Base-by-base conservation (phyloP, 1,140 invertebrate genomes). In the Bombus sylvicola region DNA sequence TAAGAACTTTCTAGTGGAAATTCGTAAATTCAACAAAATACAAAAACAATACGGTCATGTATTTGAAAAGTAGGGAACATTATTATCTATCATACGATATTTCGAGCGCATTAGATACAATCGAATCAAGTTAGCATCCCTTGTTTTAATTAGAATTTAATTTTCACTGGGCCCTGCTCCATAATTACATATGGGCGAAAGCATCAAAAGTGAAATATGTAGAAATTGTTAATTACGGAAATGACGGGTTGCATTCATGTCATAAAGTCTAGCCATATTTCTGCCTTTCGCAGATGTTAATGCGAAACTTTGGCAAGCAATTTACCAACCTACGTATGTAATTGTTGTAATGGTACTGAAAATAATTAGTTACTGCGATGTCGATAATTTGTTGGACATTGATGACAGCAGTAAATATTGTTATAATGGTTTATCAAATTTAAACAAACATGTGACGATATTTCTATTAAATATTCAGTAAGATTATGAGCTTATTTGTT, bases 211-310 rank as follows among this genome's bases (percentile, higher is more conserved):
- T 37, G 47, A 53, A 53, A 31, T 15, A n/a, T 12, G n/a, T 34
- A 57, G 28, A 57, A 76, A 57, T 76, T 53, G 31, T 76, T 76
- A 76, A 76, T 76, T 53, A 10, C n/a, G 31, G 8, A 53, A 47
- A 75, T 28, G 72, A 28, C 28, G 31, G 25, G 31, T 57, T 53
- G 37, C 47, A 59, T 76, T 76, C 13, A 37, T 59, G 47, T 22
- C 47, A 28, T 10, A 25, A 64, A 78, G 28, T 64, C 39, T 22
- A 78, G 41, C 71, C n/a, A 73, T 43, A 73, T 73, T 73, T 73
- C 71, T 31, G 15, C 71, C 13, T 31, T 22, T 43, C 71, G 9
- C 71, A 31, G 28, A 43, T 22, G 28, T 57, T n/a, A 13, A 37
- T 25, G 18, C 5, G 53, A 34, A 34, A 64, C 34, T 64, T 64